Base-by-base conservation (phyloP, 35 echinoderm and acorn worm species). In the Hemicentrotus pulcherrimus region DNA sequence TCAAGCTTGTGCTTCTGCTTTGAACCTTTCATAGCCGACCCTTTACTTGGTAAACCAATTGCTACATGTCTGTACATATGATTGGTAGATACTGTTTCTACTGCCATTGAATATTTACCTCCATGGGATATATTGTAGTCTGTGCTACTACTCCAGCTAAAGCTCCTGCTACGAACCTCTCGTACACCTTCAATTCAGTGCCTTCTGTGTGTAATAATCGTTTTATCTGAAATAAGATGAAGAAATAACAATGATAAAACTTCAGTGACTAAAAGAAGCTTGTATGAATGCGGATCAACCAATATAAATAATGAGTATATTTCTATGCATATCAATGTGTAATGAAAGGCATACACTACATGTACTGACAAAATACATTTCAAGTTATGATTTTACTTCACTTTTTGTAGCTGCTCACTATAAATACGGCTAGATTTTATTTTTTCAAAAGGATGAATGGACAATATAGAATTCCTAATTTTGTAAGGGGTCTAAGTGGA, bases 61-160 rank as follows among this genome's bases (percentile, higher is more conserved):
- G 19, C 65, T 28, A 78, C n/a, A n/a, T n/a, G n/a, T n/a, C n/a
- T 6, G 22, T 78, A 78, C 6, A 55, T 55, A 15, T 12, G 9
- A 55, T 55, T 55, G 12, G 50, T 55, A 55, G 15, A 55, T 55
- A 10, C 5, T 78, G 24, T 8, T n/a, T 8, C 65, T 28, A 22
- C 18, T 28, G 28, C 19, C 24, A 28, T 78, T 22, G 5, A n/a
- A 78, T 78, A n/a, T 91, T 94, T 95, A 98, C 98, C 95, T 99
- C 98, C 98, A 99, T 99, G 61, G 98, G 98, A 88, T 99, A 99
- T 91, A 99, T 99, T 4, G 94, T 91, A 88, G 97, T 96, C 85
- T 98, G 98, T 94, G 97, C 71, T 33, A 97, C 96, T 9, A 96
- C 96, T 32, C 97, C 97, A 55, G 97, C 97, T 48, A 96, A 88